Evolutionary conservation across 2,113 vertebrate species (phyloP).

Genomic region (Colistium nudipinnis): DNA sequence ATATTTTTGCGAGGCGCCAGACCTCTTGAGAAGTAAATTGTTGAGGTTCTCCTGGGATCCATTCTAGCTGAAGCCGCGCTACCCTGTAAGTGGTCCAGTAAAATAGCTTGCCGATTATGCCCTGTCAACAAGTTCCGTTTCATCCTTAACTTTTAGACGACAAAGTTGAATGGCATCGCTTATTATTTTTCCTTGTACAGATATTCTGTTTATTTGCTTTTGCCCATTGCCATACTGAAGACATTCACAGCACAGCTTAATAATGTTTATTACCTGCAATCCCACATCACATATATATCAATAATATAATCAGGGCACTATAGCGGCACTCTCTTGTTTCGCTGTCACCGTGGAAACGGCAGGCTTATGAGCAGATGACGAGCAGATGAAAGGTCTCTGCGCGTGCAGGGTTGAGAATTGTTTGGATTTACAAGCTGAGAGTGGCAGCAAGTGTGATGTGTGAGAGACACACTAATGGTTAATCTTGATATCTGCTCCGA

Average conservation of each 20-base stretch:
- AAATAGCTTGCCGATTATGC: not conserved
- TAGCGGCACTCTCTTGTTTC: not conserved
- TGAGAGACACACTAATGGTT: conserved; percentile 2
- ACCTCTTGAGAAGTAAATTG: not conserved
- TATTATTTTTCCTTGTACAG: too few species aligned
- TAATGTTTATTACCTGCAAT: not conserved
- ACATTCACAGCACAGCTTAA: not conserved
- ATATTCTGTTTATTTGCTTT: not conserved
- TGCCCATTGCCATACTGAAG: not conserved
- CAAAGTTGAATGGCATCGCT: not conserved
- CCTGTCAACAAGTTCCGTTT: not conserved
- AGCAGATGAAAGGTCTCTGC: conserved; percentile 7
- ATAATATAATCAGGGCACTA: not conserved
- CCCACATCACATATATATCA: not conserved
- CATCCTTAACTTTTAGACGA: too few species aligned
- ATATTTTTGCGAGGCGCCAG: not conserved
- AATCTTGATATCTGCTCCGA: conserved; percentile 29
- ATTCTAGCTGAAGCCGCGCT: not conserved
- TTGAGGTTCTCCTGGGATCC: not conserved
- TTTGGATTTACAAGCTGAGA: conserved; percentile 22
- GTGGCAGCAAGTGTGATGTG: conserved; percentile 10
- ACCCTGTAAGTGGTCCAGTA: not conserved
- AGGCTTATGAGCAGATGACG: not conserved
- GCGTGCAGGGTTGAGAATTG: conserved; percentile 4
- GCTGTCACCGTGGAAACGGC: not conserved